Evolutionary conservation across 2,888 invertebrate genomes (phyloP), one percentile per base, ranked within the genome.

Genomic region (Drosophila diplacantha): DNA sequence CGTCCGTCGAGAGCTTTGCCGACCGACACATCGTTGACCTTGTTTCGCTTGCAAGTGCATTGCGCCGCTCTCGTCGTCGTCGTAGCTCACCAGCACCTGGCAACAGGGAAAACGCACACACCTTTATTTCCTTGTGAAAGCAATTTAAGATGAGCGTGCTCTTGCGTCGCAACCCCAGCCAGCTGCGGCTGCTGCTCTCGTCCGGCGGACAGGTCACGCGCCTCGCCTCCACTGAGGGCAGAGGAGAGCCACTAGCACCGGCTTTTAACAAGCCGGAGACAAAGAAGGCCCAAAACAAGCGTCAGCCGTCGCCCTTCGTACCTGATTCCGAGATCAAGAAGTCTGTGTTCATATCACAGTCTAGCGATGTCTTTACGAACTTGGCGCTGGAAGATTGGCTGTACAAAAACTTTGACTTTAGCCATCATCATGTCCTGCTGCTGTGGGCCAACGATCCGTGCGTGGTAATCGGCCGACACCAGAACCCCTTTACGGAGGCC

Each of bases 381-480:
- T 89, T 99, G 83, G 98, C 99, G 5, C 89, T 99, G 59, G 99
- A 99, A 89, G 96, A 98, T 87, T 98, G 98, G 97, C 90, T 99
- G 81, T 98, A 97, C 88, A 92, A 92, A 56, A 94, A 97, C 85
- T 93, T 93, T 87, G 93, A 96, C 87, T 95, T 97, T 76, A 90
- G 91, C 6, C 91, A 93, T 64, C 94, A 95, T 85, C 95, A 96
- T 87, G 91, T 97, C 3, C 90, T 99, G 86, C 91, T 98, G 88
- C 89, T 99, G 58, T 99, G 98, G 97, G 92, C 93, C 54, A 99
- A 98, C 88, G 92, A 93, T 73, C 98, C 98, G 0, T 95, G 96
- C 86, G 95, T 99, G 54, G 98, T 99, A 6, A 93, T 99, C 86
- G 99, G 99, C 7, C 92, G 96, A 59, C 96, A 98, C 88, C 99